Percentiles rank a stretch among this genome's conserved stretches.
These are phyloP conservation scores for Patella vulgata DNA, from an alignment of 1,140 invertebrate genomes.

Conservation along the genomic window DNA sequence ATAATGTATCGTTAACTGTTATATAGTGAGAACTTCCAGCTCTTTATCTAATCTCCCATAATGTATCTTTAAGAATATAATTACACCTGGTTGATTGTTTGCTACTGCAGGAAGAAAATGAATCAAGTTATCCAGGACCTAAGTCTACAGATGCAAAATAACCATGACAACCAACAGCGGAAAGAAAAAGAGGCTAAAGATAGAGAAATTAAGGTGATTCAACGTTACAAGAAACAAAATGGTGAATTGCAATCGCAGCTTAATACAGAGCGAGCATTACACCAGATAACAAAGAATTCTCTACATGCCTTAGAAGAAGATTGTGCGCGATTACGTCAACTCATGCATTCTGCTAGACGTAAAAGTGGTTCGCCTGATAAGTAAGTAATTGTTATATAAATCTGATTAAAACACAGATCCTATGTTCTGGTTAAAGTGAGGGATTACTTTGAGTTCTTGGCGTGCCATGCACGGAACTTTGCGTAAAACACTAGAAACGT, in stretches of 20 bases:
- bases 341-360: slow-evolving; percentile 37
- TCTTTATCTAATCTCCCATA: no score
- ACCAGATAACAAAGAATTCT: slow-evolving; percentile 53
- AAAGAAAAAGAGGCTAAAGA: slow-evolving; percentile 12
- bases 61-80: no score
- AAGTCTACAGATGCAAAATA: slow-evolving; percentile 49
- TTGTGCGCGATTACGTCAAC: slow-evolving; percentile 47
- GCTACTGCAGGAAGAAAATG: slow-evolving; percentile 58
- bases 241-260: slow-evolving; percentile 47
- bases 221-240: slow-evolving; percentile 38
- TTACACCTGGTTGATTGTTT: no score
- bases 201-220: slow-evolving; percentile 26
- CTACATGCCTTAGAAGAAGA: slow-evolving; percentile 57
- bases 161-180: slow-evolving; percentile 41
- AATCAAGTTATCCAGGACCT: slow-evolving; percentile 55
- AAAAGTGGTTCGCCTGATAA: slow-evolving; percentile 40
- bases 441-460: no score
- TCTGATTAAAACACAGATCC: neutral
- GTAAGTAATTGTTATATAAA: slow-evolving; percentile 33
- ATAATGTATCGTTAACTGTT: no score
- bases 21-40: no score
- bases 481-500: neutral
- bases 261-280: slow-evolving; percentile 55
- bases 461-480: no score
- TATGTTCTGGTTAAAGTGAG: neutral